Conservation (phyloP, 2,797 vertebrate genomes). For the Jordanella pulchra region DNA sequence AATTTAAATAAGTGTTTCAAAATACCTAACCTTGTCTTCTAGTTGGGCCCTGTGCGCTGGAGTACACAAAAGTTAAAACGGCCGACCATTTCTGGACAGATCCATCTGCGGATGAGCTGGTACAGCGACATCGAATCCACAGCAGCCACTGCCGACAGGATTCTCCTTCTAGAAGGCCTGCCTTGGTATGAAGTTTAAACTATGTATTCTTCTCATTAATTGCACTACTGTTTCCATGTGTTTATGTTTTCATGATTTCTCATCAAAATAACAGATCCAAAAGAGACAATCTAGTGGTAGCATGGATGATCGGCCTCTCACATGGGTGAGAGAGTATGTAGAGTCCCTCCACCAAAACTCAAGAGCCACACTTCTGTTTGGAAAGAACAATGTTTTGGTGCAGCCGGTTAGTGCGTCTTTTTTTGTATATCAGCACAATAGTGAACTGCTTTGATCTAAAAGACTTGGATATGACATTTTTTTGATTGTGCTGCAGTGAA, state of each 20-base stretch:
- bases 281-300: conserved; percentile 97
- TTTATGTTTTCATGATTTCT: conserved; percentile 3
- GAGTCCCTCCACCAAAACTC: conserved; percentile 98
- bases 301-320: conserved; percentile 92
- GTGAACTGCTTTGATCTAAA: background rate
- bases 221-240: background rate
- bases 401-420: conserved; percentile 85
- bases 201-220: background rate
- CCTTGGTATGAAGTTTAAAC: conserved; percentile 75
- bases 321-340: conserved; percentile 92
- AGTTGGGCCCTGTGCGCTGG: conserved; percentile 97
- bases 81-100: conserved; percentile 99
- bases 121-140: conserved; percentile 97
- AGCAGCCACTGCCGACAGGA: conserved; percentile 93
- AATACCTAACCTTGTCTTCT: conserved; percentile 18
- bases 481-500: background rate
- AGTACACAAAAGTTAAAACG: conserved; percentile 98
- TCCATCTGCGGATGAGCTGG: conserved; percentile 93
- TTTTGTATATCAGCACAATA: background rate
- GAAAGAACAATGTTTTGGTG: conserved; percentile 98
- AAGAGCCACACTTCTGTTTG: conserved; percentile 91
- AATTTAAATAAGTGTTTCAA: conserved; percentile 1
- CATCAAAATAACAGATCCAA: conserved; percentile 85
- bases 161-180: conserved; percentile 94
- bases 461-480: background rate